Conservation (phyloP, 2,113 vertebrate genomes). For the Regulus satrapa region DNA sequence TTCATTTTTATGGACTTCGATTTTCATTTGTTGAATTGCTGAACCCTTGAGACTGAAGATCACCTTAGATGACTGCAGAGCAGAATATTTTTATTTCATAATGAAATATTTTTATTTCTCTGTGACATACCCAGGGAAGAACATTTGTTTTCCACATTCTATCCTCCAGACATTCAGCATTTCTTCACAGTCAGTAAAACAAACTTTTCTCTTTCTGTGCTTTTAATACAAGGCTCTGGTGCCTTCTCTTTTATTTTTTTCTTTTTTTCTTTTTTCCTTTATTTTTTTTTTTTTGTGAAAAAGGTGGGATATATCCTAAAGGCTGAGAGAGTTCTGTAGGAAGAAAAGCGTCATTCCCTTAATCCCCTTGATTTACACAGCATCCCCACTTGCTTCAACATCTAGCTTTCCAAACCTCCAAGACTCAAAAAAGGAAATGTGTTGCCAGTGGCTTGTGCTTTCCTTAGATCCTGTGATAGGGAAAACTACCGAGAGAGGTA, state of each 20-base stretch:
- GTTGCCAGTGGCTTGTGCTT: background rate
- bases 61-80: background rate
- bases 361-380: background rate
- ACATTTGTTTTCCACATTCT: background rate
- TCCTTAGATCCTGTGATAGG: background rate
- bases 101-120: background rate
- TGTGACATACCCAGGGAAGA: background rate
- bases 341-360: background rate
- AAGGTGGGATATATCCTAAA: background rate
- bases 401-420: background rate
- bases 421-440: background rate
- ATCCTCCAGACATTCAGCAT: background rate
- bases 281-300: background rate
- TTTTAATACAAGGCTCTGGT: background rate
- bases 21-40: conserved; percentile 19
- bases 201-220: background rate
- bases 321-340: background rate
- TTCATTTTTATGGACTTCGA: background rate
- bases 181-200: background rate
- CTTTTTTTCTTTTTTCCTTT: too few species aligned
- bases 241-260: background rate
- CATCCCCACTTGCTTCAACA: background rate
- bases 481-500: background rate
- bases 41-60: background rate
- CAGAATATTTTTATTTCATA: conserved; percentile 9